Base-by-base conservation (phyloP, 2,888 invertebrate genomes). In the Aradus depressus region DNA sequence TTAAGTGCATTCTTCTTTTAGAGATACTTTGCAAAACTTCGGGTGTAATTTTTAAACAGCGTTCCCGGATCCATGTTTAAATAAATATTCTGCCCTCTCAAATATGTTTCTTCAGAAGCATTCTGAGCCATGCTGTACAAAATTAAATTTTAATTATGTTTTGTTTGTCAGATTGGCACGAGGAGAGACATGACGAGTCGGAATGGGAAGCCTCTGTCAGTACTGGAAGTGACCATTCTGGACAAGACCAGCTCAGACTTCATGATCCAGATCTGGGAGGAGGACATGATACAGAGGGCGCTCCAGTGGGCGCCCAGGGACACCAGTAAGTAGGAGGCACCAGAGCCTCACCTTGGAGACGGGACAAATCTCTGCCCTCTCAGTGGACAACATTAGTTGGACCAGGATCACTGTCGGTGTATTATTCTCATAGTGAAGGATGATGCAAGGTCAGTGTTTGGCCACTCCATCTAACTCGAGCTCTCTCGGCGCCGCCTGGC, bases 251-350 rank as follows among this genome's bases (percentile, higher is more conserved):
- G 72, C 31, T 74, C 73, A 18, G 78, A 77, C n/a, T 68, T 78
- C 5, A 66, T 75, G 18, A 65, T 78, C 49, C 67, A 78, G 31
- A 70, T 84, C 39, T 87, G 85, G 77, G 81, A 85, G 56, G 68
- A 72, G 2, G 83, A 84, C 56, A 76, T 80, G 62, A 81, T 85
- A 48, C 71, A 74, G 59, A 73, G 79, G 71, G 76, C 81, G 0
- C 73, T 72, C 53, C 67, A 71, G 43, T 88, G 87, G 87, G 73
- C 74, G 51, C 74, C 82, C 0, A 66, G 76, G 45, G 72, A 75
- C 44, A 85, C 84, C 44, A 58, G 64, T 64, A 56, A 37, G 23
- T 43, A 43, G 14, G 10, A 19, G n/a, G n/a, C n/a, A n/a, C n/a
- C n/a, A n/a, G n/a, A n/a, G n/a, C n/a, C n/a, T n/a, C n/a, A n/a